These are phyloP conservation scores for Thysanoteuthis rhombus DNA, from an alignment of 2,888 invertebrate genomes.

Conservation along the genomic window DNA sequence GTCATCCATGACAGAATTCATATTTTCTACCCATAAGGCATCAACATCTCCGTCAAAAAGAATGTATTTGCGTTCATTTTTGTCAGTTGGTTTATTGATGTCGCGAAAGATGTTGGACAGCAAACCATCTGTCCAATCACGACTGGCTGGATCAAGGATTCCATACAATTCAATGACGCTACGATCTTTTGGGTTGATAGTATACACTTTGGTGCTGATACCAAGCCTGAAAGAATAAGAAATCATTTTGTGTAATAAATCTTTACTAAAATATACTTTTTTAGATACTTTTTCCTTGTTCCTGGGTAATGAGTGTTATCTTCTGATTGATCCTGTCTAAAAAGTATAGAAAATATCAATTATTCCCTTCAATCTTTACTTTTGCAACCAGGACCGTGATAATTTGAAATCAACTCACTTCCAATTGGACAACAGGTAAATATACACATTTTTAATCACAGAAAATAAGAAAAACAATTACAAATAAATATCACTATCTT, in stretches of 20 bases:
- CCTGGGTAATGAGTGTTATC: too few species aligned
- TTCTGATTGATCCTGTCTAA: too few species aligned
- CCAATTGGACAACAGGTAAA: too few species aligned
- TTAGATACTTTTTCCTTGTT: too few species aligned
- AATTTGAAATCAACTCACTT: too few species aligned
- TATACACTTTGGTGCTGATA: conserved; percentile 80
- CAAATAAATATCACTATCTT: too few species aligned
- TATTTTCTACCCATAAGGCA: conserved; percentile 94
- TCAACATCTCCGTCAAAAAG: conserved; percentile 94
- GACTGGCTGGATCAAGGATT: conserved; percentile 82
- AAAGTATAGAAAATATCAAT: too few species aligned
- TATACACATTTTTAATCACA: too few species aligned
- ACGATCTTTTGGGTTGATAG: conserved; percentile 89
- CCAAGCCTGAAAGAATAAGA: conserved; percentile 73
- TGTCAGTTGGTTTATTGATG: conserved; percentile 82
- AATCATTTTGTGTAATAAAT: neutral
- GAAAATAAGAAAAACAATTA: too few species aligned
- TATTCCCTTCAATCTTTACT: too few species aligned
- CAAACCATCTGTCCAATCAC: conserved; percentile 93
- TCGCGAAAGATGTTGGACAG: conserved; percentile 91
- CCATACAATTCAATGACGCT: conserved; percentile 91
- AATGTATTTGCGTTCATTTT: conserved; percentile 82
- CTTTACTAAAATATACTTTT: too few species aligned
- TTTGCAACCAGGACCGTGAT: too few species aligned
- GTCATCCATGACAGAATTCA: conserved; percentile 97